phyloP scores from a whole-genome alignment of 2,113 vertebrate species.

The Psephotus haematonotus region DNA sequence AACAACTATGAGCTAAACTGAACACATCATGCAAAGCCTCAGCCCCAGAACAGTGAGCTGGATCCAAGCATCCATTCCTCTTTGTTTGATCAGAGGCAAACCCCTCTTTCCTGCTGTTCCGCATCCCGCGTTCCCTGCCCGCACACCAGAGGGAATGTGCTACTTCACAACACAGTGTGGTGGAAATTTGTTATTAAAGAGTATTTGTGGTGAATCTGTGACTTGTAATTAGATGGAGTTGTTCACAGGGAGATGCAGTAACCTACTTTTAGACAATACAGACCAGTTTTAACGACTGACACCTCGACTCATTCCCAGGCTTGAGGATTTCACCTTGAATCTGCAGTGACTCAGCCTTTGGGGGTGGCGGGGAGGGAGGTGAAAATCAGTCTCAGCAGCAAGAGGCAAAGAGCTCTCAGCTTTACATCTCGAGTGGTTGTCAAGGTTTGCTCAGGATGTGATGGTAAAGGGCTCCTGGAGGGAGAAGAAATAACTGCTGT shows the following conservation, averaged over 20 bases:
- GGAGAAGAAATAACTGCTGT: background rate
- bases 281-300: background rate
- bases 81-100: background rate
- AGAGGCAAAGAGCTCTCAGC: background rate
- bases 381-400: background rate
- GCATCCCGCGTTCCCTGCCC: accelerated
- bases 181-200: background rate
- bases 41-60: background rate
- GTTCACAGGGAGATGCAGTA: background rate
- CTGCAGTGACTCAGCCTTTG: background rate
- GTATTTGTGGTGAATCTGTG: background rate
- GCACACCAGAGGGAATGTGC: accelerated
- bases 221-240: background rate
- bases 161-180: background rate
- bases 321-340: background rate
- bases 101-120: background rate
- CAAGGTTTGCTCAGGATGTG: background rate
- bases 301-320: background rate
- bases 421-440: background rate
- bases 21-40: background rate
- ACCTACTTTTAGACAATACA: background rate
- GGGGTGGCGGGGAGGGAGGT: background rate
- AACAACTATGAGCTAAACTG: background rate
- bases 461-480: background rate
- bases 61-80: background rate